Percentiles rank a stretch among this genome's conserved stretches.
These are phyloP conservation scores for Atopsyche davidsoni DNA, from an alignment of 1,140 invertebrate species.

Conservation along the genomic window DNA sequence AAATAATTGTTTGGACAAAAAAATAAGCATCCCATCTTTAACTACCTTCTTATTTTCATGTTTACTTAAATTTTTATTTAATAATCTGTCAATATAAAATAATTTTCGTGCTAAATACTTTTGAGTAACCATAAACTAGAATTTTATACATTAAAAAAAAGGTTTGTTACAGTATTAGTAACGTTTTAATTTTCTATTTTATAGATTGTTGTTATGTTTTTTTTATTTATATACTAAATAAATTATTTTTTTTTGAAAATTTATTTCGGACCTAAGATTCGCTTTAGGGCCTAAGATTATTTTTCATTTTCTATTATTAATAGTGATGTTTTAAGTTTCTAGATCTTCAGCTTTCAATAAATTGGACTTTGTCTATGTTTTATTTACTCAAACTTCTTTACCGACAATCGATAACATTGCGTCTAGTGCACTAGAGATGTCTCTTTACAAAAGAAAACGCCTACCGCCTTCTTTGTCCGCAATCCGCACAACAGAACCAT, in stretches of 20 bases:
- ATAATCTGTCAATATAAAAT: too few relatives aligned
- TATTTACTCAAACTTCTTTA: neutral
- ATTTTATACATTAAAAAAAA: too few relatives aligned
- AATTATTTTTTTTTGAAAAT: neutral
- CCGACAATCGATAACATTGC: neutral
- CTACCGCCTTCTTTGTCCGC: constrained; percentile 21
- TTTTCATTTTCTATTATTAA: neutral
- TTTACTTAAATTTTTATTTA: too few relatives aligned
- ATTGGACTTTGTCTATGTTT: too few relatives aligned
- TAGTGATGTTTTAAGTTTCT: neutral
- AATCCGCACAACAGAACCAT: constrained; percentile 20
- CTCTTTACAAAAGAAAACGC: constrained; percentile 16
- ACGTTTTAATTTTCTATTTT: too few relatives aligned
- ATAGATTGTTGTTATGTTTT: neutral
- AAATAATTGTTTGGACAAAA: too few relatives aligned
- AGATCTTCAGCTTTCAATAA: neutral
- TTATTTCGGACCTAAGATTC: neutral
- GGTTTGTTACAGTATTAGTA: too few relatives aligned
- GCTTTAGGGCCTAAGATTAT: neutral
- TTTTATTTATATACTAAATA: neutral
- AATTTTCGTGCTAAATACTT: too few relatives aligned
- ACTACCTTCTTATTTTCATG: too few relatives aligned
- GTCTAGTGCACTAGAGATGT: neutral
- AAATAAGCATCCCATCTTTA: too few relatives aligned
- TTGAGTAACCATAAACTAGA: too few relatives aligned